Evolutionary conservation across 2,797 vertebrate genomes (phyloP), one percentile per base, ranked within the genome.

Genomic region (Catharus ustulatus): DNA sequence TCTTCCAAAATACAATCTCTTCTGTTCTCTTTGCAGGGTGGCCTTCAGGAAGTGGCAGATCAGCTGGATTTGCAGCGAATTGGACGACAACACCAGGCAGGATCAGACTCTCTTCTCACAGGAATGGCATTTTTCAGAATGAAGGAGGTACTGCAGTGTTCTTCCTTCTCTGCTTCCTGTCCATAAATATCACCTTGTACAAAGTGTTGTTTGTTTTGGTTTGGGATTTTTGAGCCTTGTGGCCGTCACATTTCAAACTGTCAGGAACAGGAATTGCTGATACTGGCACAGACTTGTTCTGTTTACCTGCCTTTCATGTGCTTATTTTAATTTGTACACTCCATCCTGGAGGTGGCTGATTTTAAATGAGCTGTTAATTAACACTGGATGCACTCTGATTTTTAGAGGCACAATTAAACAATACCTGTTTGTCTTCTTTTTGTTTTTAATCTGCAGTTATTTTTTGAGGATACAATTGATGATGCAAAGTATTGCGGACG

Each of bases 121-220:
- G 99, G 99, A 78, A 99, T 99, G 99, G 99, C 99, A 1, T 99
- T 99, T 97, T 99, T 99, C 97, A 98, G 99, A 97, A 99, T 99
- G 99, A 99, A 99, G 96, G 99, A 99, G 99, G 99, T 99, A 97
- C 36, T 84, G 34, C 55, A 13, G 24, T 21, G 27, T 19, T 62
- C 24, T 72, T 34, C 29, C 34, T 93, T 61, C 48, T 62, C 48
- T 57, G 14, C 12, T 59, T 85, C 13, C 43, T 57, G 1, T 16
- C 69, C 36, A 13, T 46, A 30, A 68, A 48, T 29, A 58, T 54
- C 46, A 64, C 21, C 19, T 7, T 15, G 9, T 11, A 9, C n/a
- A 57, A 3, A 0, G 2, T 66, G 42, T 17, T 57, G 23, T 48
- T 59, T n/a, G 32, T 19, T 90, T 72, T 46, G 24, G 4, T 66